These are phyloP conservation scores for Oncorhynchus nerka DNA, from an alignment of 2,113 vertebrate genomes.

Conservation along the genomic window DNA sequence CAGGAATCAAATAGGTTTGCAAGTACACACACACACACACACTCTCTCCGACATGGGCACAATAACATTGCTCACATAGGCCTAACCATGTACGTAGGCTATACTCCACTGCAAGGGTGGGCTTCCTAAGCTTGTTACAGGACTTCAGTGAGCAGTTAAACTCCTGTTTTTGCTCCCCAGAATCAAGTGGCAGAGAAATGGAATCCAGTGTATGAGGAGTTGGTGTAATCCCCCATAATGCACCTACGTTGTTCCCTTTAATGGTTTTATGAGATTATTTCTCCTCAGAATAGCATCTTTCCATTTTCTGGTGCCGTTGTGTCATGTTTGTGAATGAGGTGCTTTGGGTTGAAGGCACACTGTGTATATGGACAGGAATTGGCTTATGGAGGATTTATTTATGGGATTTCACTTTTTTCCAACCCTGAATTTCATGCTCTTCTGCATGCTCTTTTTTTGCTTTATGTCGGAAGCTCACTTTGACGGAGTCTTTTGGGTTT, in stretches of 20 bases:
- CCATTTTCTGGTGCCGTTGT: slow-evolving; percentile 42
- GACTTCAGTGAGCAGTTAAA: slow-evolving; percentile 30
- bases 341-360: slow-evolving; percentile 46
- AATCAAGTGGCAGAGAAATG: background rate
- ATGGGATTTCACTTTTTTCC: slow-evolving; percentile 53
- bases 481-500: background rate
- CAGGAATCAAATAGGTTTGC: slow-evolving; percentile 7
- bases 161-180: background rate
- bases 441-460: background rate
- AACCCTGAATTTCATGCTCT: slow-evolving; percentile 33
- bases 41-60: too few species aligned
- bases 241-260: slow-evolving; percentile 68
- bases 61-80: background rate
- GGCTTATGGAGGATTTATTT: slow-evolving; percentile 66
- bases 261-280: slow-evolving; percentile 77
- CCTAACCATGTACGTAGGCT: background rate
- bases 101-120: slow-evolving; percentile 21
- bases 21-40: slow-evolving; percentile 4
- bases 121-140: slow-evolving; percentile 45
- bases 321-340: slow-evolving; percentile 66
- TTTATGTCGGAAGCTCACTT: background rate
- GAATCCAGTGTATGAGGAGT: slow-evolving; percentile 5
- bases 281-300: slow-evolving; percentile 61
- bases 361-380: slow-evolving; percentile 46
- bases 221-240: slow-evolving; percentile 63